Base-by-base conservation (phyloP, 2,113 vertebrate genomes). In the Rhabdomys dilectus region DNA sequence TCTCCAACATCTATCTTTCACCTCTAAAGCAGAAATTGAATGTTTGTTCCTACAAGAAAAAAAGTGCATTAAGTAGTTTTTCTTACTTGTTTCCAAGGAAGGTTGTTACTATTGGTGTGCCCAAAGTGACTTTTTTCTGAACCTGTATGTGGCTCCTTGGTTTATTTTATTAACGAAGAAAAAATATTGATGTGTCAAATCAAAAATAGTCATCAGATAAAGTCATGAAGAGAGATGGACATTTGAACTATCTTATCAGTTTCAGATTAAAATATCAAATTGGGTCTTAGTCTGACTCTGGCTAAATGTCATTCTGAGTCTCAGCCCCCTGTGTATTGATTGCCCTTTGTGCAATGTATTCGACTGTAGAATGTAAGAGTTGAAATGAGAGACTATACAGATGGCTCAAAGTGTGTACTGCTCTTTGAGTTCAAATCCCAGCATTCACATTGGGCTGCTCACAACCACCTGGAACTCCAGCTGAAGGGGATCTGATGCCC, bases 191-290 rank as follows among this genome's bases (percentile, higher is more conserved):
- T 64, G 56, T 51, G 51, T 93, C 66, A 58, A 95, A 95, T 95
- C 53, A 53, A 93, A 96, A 96, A 42, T 64, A 31, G 36, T 51
- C 16, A 60, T 85, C 64, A 89, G 75, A 76, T 90, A 84, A 75
- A 89, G n/a, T 95, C 53, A 90, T 68, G 81, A 60, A 78, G 19
- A 92, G 17, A 80, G 34, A 94, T 31, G 15, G 89, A 87, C 42
- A 96, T 26, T 36, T 56, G 81, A 4, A 36, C 45, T 66, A 76
- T 42, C 64, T 45, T 82, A 80, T 86, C 82, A 89, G 36, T 70
- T 88, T 11, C 64, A 56, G 22, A 94, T 66, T 97, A 96, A 95
- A 91, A 93, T 93, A 93, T 91, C 88, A 89, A 96, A 58, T 75
- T 91, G 77, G 7, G 88, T 12, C 48, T 94, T 60, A 85, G 31